A percentile compares a stretch with the other conserved stretches of the same genome.
These are phyloP conservation scores for Aleiodes testaceus DNA, from an alignment of 2,888 invertebrate species.

Conservation along the genomic window DNA sequence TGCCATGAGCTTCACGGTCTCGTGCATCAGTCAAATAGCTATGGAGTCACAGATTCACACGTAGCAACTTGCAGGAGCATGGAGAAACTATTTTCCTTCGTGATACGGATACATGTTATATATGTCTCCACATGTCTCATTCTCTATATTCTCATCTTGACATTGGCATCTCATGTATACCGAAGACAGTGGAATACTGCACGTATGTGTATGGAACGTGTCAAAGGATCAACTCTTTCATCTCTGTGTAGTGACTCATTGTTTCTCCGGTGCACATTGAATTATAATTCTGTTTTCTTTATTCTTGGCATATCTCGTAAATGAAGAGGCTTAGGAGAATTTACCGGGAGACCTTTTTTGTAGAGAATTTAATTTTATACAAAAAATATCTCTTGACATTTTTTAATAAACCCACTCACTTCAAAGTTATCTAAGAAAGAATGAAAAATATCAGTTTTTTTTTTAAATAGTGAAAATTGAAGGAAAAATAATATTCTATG, in stretches of 20 bases:
- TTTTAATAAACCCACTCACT: too few relatives aligned
- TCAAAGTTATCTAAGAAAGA: too few relatives aligned
- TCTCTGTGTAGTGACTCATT: conserved; percentile 5
- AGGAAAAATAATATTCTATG: not conserved
- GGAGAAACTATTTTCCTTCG: conserved; percentile 24
- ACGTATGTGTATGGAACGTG: conserved; percentile 1
- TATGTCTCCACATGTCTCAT: not conserved
- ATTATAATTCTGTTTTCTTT: too few relatives aligned
- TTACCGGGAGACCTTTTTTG: too few relatives aligned
- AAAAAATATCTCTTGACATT: too few relatives aligned
- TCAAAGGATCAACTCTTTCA: conserved; percentile 15
- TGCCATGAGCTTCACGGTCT: conserved; percentile 1
- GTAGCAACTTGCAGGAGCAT: not conserved
- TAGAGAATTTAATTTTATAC: too few relatives aligned
- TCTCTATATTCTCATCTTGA: not conserved
- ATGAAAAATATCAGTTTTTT: too few relatives aligned
- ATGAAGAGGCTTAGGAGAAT: too few relatives aligned
- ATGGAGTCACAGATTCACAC: conserved; percentile 19
- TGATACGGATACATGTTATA: conserved; percentile 6
- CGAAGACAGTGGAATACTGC: conserved; percentile 11
- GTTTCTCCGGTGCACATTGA: too few relatives aligned
- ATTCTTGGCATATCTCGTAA: too few relatives aligned
- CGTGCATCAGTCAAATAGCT: conserved; percentile 18
- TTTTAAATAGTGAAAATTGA: not conserved
- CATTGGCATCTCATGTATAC: conserved; percentile 24